Evolutionary conservation across 2,113 vertebrate species (phyloP).

Genomic region (Falco punctatus): DNA sequence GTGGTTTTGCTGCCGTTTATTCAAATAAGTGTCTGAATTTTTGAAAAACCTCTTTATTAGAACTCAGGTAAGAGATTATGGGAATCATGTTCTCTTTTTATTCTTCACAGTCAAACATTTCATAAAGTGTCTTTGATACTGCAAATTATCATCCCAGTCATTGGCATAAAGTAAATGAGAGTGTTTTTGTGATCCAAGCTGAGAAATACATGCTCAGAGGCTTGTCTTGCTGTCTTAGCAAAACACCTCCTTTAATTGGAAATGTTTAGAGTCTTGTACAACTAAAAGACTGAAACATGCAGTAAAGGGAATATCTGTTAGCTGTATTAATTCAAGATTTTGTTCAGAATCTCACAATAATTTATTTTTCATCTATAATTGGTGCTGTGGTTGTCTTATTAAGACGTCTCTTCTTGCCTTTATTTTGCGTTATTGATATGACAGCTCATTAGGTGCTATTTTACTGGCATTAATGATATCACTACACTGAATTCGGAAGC

Average conservation of each 20-base stretch:
- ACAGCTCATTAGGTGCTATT: not conserved
- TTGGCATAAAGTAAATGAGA: not conserved
- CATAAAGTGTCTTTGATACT: not conserved
- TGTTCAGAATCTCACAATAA: not conserved
- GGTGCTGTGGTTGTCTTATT: not conserved
- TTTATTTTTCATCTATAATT: not conserved
- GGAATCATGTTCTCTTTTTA: not conserved
- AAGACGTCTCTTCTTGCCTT: not conserved
- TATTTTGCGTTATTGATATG: not conserved
- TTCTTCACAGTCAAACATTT: not conserved
- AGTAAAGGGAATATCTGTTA: not conserved
- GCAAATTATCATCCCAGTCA: not conserved
- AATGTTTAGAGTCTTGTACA: not conserved
- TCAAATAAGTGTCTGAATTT: not conserved
- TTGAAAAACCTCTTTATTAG: not conserved
- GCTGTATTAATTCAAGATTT: not conserved
- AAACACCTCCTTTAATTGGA: not conserved
- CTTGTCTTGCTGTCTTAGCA: not conserved
- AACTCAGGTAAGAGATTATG: not conserved
- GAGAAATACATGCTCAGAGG: not conserved
- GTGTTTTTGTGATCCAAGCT: not conserved
- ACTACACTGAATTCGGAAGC: not conserved
- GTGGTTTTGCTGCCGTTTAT: not conserved
- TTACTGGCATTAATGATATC: not conserved
- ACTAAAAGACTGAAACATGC: not conserved